These are phyloP conservation scores for Vespertilio murinus DNA, from an alignment of 2,797 vertebrate genomes.

Conservation along the genomic window DNA sequence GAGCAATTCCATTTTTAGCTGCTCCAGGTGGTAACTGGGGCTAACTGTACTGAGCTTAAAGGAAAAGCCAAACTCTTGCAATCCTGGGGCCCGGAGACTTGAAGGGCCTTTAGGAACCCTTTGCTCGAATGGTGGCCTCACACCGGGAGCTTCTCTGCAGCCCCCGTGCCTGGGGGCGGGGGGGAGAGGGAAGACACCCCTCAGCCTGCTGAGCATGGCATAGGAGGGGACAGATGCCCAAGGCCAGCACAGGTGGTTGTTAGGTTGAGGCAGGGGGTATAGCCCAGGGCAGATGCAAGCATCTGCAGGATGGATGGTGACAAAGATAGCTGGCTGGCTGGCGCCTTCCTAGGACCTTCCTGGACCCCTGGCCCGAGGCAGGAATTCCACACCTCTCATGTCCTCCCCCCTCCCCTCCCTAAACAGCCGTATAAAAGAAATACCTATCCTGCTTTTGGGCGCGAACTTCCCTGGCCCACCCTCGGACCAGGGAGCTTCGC, in stretches of 20 bases:
- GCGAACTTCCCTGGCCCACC: no score
- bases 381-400: no score
- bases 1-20: neutral
- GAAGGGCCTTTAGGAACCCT: neutral
- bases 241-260: fast-evolving
- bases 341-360: no score
- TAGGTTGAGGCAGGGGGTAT: no score
- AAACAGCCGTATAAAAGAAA: no score
- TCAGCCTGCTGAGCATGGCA: fast-evolving
- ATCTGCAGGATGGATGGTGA: no score
- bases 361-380: no score
- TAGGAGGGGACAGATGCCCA: neutral
- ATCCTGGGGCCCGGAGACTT: neutral
- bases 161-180: fast-evolving
- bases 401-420: no score
- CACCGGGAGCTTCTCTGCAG: neutral
- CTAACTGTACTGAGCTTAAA: neutral
- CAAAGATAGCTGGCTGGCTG: no score
- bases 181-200: neutral
- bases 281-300: no score
- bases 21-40: neutral
- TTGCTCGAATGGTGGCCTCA: neutral
- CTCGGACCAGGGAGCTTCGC: no score
- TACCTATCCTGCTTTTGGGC: no score
- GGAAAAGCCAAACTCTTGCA: neutral